These are phyloP conservation scores for Chionis minor DNA, from an alignment of 2,113 vertebrate species.

Conservation along the genomic window DNA sequence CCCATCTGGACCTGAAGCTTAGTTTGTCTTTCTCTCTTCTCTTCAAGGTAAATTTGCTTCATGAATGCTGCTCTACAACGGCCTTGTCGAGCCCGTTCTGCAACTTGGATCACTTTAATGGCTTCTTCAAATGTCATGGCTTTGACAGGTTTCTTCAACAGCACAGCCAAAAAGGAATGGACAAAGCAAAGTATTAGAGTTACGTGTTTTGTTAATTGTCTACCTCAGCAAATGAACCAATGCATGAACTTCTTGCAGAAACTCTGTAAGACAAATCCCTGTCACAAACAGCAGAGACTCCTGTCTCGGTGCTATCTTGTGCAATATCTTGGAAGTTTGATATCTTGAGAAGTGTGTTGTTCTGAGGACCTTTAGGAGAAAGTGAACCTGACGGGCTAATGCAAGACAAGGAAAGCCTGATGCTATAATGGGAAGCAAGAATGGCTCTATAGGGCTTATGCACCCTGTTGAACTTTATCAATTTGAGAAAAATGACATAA, in stretches of 20 bases:
- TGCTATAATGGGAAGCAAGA: background rate
- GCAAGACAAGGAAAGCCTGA: background rate
- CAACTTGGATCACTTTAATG: conserved; percentile 73
- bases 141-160: conserved; percentile 10
- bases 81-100: conserved; percentile 83
- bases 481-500: background rate
- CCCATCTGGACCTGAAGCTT: background rate
- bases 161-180: background rate
- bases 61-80: conserved; percentile 77
- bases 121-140: conserved; percentile 70
- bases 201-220: background rate
- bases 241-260: background rate
- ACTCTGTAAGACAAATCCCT: background rate
- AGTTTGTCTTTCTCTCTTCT: conserved; percentile 53
- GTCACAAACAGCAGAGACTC: background rate
- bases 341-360: background rate
- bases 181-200: background rate
- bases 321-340: background rate
- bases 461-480: background rate
- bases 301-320: background rate
- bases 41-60: conserved; percentile 72
- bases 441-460: background rate
- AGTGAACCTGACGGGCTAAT: background rate
- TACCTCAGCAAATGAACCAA: background rate
- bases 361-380: background rate